A percentile compares a stretch with the other conserved stretches of the same genome.
phyloP scores from a whole-genome alignment of 2,888 invertebrate species.

The Torymus texanus region DNA sequence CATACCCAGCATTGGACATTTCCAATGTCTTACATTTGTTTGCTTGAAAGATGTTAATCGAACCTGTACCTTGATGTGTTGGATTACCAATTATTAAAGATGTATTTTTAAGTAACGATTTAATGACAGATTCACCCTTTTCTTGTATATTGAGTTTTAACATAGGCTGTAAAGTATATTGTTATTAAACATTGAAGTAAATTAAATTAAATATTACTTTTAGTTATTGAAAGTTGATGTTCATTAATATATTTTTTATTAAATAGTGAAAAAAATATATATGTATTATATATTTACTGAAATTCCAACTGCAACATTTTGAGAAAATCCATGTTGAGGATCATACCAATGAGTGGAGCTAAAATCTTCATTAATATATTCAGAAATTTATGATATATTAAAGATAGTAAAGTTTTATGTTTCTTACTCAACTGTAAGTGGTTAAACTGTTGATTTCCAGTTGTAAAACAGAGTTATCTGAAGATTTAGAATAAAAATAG shows the following conservation, averaged over 20 bases:
- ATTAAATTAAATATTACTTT: too few relatives aligned
- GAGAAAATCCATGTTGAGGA: constrained; percentile 65
- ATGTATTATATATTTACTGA: constrained; percentile 8
- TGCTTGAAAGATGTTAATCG: constrained; percentile 17
- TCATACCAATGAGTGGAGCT: constrained; percentile 59
- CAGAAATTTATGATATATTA: constrained; percentile 7
- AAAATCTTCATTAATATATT: constrained; percentile 59
- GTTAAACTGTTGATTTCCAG: constrained; percentile 34
- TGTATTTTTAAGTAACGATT: constrained; percentile 13
- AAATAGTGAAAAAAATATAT: not conserved
- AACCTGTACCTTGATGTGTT: constrained; percentile 35
- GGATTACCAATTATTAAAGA: constrained; percentile 39
- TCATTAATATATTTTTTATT: too few relatives aligned
- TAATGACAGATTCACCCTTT: constrained; percentile 30
- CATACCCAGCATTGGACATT: constrained; percentile 9
- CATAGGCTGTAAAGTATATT: constrained; percentile 6
- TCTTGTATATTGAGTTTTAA: constrained; percentile 28
- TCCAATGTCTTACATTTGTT: constrained; percentile 23
- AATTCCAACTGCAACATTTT: constrained; percentile 27
- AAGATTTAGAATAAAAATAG: constrained; percentile 55
- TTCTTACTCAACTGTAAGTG: constrained; percentile 10
- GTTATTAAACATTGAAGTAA: too few relatives aligned
- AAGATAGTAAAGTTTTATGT: constrained; percentile 1
- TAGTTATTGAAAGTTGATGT: too few relatives aligned
- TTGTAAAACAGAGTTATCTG: constrained; percentile 19